These are phyloP conservation scores for Myoxocephalus aenaeus DNA, from an alignment of 2,797 vertebrate genomes.

Conservation along the genomic window DNA sequence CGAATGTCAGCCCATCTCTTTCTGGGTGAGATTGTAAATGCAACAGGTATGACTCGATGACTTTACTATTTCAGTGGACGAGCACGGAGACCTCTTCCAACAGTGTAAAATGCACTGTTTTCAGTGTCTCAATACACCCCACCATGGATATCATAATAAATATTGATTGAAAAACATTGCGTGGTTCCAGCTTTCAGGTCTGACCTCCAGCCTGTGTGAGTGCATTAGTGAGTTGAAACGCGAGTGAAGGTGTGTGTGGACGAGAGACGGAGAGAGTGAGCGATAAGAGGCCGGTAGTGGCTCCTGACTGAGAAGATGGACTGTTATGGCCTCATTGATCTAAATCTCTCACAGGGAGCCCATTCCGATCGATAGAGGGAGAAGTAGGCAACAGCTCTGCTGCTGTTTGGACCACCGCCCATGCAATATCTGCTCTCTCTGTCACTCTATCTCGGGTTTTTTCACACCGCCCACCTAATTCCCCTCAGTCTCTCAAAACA, in stretches of 20 bases:
- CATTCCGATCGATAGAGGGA: slow-evolving; percentile 58
- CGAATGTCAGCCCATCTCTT: background rate
- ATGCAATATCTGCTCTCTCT: slow-evolving; percentile 39
- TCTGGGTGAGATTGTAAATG: background rate
- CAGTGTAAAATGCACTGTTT: background rate
- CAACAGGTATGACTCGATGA: background rate
- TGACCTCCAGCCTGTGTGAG: slow-evolving; percentile 33
- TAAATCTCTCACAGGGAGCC: slow-evolving; percentile 65
- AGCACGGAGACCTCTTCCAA: background rate
- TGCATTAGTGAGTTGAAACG: slow-evolving; percentile 35
- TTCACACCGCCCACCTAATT: slow-evolving; percentile 40
- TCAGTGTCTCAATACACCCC: background rate
- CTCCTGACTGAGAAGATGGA: slow-evolving; percentile 73
- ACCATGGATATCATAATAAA: slow-evolving; percentile 4
- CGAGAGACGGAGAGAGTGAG: slow-evolving; percentile 35
- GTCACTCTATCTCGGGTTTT: slow-evolving; percentile 14
- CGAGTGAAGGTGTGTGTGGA: slow-evolving; percentile 27
- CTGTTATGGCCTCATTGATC: slow-evolving; percentile 75
- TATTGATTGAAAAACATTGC: background rate
- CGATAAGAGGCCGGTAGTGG: slow-evolving; percentile 61
- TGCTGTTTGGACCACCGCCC: slow-evolving; percentile 45
- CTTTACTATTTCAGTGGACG: background rate
- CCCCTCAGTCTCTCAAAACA: slow-evolving; percentile 14
- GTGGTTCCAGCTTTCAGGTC: slow-evolving; percentile 5
- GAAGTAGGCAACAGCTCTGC: slow-evolving; percentile 48